phyloP scores from a whole-genome alignment of 2,888 invertebrate species.

The Drosophila borealis region DNA sequence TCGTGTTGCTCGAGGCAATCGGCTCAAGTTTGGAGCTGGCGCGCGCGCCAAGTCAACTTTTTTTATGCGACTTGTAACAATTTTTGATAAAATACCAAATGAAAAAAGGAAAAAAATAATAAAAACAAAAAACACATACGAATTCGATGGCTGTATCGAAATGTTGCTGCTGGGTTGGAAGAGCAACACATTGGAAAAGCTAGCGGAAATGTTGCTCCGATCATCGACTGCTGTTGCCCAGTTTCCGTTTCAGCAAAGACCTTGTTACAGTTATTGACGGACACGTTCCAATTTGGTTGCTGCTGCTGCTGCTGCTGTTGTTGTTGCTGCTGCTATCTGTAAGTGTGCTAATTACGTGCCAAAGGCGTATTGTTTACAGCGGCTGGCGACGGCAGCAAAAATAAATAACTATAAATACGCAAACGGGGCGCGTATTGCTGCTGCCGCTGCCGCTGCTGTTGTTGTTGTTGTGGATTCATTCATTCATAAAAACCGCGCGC shows the following conservation, averaged over 20 bases:
- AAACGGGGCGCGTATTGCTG: constrained; percentile 48
- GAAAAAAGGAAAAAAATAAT: constrained; percentile 6
- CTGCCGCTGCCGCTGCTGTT: constrained; percentile 17
- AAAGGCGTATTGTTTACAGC: constrained; percentile 75
- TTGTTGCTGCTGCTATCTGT: constrained; percentile 48
- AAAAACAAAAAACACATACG: constrained; percentile 22
- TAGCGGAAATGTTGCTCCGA: constrained; percentile 53
- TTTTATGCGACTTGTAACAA: constrained; percentile 47
- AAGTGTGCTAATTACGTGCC: constrained; percentile 79
- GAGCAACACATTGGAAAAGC: constrained; percentile 32
- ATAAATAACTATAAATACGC: constrained; percentile 71
- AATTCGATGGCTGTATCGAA: constrained; percentile 22
- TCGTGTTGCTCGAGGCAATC: constrained; percentile 56
- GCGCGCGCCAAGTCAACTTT: constrained; percentile 74
- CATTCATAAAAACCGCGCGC: constrained; percentile 73
- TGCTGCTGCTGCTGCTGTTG: constrained; percentile 7
- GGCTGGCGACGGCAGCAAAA: constrained; percentile 62
- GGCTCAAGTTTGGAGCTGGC: constrained; percentile 58
- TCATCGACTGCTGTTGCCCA: constrained; percentile 21
- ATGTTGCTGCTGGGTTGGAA: constrained; percentile 11
- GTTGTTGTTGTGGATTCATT: constrained; percentile 50
- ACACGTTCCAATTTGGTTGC: constrained; percentile 70
- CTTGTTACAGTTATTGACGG: constrained; percentile 78
- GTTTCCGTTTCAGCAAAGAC: constrained; percentile 66
- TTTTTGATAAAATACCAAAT: constrained; percentile 26